Percentiles rank a stretch among this genome's conserved stretches.
phyloP scores from a whole-genome alignment of 2,888 invertebrate species.

The Nymphalis c-album region DNA sequence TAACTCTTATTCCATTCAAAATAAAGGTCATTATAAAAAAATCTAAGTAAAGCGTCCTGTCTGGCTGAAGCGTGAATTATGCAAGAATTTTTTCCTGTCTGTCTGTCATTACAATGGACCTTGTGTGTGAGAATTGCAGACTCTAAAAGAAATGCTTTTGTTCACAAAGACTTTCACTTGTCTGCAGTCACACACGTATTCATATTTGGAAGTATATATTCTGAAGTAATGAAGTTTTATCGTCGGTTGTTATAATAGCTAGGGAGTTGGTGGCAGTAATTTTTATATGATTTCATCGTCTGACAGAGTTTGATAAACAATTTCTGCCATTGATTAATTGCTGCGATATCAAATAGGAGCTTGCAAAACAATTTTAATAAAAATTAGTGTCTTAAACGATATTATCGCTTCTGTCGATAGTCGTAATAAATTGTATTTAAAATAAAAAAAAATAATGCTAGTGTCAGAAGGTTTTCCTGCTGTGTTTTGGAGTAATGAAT shows the following conservation, averaged over 20 bases:
- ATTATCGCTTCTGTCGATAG: too few relatives aligned
- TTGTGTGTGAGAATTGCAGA: conserved; percentile 31
- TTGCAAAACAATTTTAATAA: too few relatives aligned
- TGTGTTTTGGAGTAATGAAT: too few relatives aligned
- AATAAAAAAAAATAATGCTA: too few relatives aligned
- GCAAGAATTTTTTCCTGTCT: conserved; percentile 31
- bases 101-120: conserved; percentile 34
- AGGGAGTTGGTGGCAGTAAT: too few relatives aligned
- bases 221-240: conserved; percentile 9
- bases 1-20: conserved; percentile 5
- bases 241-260: conserved; percentile 5
- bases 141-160: conserved; percentile 33
- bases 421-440: too few relatives aligned
- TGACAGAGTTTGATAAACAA: too few relatives aligned
- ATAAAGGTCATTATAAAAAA: conserved; percentile 23
- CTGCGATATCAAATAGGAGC: too few relatives aligned
- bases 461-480: too few relatives aligned
- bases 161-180: conserved; percentile 33
- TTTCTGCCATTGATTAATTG: too few relatives aligned
- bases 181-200: conserved; percentile 28
- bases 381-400: too few relatives aligned
- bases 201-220: conserved; percentile 3
- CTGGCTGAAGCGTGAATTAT: conserved; percentile 34
- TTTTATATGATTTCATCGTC: too few relatives aligned
- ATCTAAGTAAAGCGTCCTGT: conserved; percentile 19